Base-by-base conservation (phyloP, 2,888 invertebrate genomes). In the Lissocephala sabroskyi region DNA sequence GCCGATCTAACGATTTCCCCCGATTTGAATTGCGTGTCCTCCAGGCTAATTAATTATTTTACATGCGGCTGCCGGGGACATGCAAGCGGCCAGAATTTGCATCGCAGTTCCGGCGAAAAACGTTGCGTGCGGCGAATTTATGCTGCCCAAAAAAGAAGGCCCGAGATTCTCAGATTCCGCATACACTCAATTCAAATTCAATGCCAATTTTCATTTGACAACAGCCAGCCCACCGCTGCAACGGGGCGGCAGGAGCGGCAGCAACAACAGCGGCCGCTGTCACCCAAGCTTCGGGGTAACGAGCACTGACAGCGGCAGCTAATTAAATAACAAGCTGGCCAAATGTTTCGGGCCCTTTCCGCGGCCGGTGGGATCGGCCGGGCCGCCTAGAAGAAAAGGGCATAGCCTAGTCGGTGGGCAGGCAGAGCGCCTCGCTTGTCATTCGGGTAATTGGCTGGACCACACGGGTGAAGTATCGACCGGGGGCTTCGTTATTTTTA, bases 21-120 rank as follows among this genome's bases (percentile, higher is more conserved):
- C n/a, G n/a, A n/a, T n/a, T n/a, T n/a, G n/a, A n/a, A n/a, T n/a
- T n/a, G n/a, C n/a, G n/a, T n/a, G n/a, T n/a, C n/a, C n/a, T n/a
- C n/a, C 41, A 60, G 49, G 59, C 71, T 66, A 74, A 74, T 74
- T 70, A 70, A 70, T 70, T 70, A 74, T 74, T 74, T 74, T 70
- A 70, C 70, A 70, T 74, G 64, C 54, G 44, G 41, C 56, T 11
- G 2, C 41, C 43, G 44, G 44, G 52, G 33, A 14, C 18, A 17
- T 17, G 36, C 26, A 40, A 11, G 9, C 16, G 14, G 29, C 11
- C 13, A 10, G 28, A 13, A 45, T 45, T 45, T 45, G 40, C 45
- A 45, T 46, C 14, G 40, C 33, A 71, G 64, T 71, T 71, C 66
- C 51, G 52, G 17, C 6, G 64, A 71, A 71, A 63, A 58, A 41